Evolutionary conservation across 2,797 vertebrate genomes (phyloP).

Genomic region (Hafferia zeledoni): DNA sequence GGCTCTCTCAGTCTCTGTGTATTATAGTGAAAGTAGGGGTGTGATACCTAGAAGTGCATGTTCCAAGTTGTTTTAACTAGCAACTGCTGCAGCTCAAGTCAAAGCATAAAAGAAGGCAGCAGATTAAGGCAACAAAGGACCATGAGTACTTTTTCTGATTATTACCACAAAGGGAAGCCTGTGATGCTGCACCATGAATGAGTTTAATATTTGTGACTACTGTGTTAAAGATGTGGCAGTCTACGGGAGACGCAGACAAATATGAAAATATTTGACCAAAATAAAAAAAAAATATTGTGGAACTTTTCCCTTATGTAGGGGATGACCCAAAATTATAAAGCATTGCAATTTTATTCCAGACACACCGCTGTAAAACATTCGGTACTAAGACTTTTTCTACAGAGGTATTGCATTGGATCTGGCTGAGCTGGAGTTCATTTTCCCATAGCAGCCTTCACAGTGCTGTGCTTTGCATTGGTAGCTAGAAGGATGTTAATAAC

Average conservation of each 20-base stretch:
- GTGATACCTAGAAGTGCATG: not conserved
- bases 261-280: not conserved
- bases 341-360: not conserved
- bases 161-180: not conserved
- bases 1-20: not conserved
- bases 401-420: no score
- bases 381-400: not conserved
- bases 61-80: not conserved
- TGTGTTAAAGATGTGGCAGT: not conserved
- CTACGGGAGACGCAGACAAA: not conserved
- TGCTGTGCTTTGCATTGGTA: no score
- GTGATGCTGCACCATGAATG: not conserved
- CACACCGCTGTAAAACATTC: not conserved
- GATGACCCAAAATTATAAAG: not conserved
- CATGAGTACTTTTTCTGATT: not conserved
- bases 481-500: no score
- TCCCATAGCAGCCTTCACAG: no score
- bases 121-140: not conserved
- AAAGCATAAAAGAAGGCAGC: not conserved
- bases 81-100: not conserved
- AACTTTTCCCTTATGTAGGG: not conserved
- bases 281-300: not conserved
- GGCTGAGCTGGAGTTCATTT: no score
- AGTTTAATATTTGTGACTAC: not conserved
- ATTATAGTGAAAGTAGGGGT: not conserved